Evolutionary conservation across 2,888 invertebrate genomes (phyloP).

Genomic region (Scaptomyza flava): DNA sequence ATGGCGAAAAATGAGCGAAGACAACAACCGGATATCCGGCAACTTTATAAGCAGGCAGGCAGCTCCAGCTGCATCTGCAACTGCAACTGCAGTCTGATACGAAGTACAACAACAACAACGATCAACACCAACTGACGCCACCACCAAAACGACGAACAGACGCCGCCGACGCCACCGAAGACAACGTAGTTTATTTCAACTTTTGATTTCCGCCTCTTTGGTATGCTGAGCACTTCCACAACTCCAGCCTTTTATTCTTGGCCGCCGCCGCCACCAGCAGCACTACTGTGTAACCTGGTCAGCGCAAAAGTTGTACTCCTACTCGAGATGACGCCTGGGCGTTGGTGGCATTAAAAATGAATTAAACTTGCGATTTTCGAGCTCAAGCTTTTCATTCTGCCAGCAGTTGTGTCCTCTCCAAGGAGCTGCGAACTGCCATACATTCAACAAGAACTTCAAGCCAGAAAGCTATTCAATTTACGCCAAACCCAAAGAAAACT

Average conservation of each 20-base stretch:
- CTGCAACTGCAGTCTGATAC: conserved; percentile 30
- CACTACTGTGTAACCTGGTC: conserved; percentile 15
- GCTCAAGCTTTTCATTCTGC: conserved; percentile 3
- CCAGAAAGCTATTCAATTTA: conserved; percentile 43
- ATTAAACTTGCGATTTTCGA: conserved; percentile 51
- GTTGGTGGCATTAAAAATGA: conserved; percentile 63
- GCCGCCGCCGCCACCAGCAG: too few relatives aligned
- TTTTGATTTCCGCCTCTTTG: conserved; percentile 70
- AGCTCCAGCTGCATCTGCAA: conserved; percentile 19
- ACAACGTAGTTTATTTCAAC: conserved; percentile 74
- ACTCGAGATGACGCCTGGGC: conserved; percentile 31
- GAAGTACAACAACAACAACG: conserved; percentile 51
- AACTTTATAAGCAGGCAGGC: conserved; percentile 78
- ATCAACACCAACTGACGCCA: conserved; percentile 5
- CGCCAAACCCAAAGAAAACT: conserved; percentile 7
- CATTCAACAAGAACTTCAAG: conserved; percentile 23
- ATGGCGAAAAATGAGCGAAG: conserved; percentile 79
- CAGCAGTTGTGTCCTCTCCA: conserved; percentile 12
- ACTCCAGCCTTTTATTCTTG: not conserved
- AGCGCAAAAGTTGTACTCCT: conserved; percentile 54
- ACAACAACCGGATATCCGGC: conserved; percentile 81
- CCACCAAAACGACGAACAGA: conserved; percentile 8
- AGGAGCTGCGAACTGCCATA: conserved; percentile 12
- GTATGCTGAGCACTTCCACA: conserved; percentile 33
- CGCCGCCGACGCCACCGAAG: conserved; percentile 28